Conservation (phyloP, 2,888 invertebrate genomes). For the Chloroclystis v-ata region DNA sequence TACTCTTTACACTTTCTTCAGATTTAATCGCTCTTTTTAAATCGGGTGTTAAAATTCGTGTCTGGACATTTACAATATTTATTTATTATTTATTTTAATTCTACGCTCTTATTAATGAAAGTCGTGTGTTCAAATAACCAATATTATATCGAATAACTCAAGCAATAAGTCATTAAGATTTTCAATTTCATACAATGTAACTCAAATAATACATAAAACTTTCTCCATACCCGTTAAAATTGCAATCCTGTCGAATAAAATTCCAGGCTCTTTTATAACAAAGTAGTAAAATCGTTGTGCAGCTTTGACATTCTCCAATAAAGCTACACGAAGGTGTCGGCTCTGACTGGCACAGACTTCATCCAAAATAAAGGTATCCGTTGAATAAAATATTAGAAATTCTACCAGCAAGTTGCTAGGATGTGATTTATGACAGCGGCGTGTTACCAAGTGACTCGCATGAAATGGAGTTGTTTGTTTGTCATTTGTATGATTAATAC, state of each 20-base stretch:
- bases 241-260: not conserved
- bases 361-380: constrained; percentile 30
- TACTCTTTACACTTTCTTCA: too few relatives aligned
- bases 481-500: constrained; percentile 56
- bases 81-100: too few relatives aligned
- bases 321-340: constrained; percentile 24
- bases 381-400: constrained; percentile 49
- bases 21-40: too few relatives aligned
- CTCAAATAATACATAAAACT: not conserved
- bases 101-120: too few relatives aligned
- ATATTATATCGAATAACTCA: too few relatives aligned
- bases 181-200: not conserved
- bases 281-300: not conserved
- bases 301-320: constrained; percentile 13
- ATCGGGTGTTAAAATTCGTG: too few relatives aligned
- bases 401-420: constrained; percentile 25
- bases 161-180: not conserved
- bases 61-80: too few relatives aligned
- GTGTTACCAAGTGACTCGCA: constrained; percentile 40
- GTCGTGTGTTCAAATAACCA: too few relatives aligned
- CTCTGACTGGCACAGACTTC: constrained; percentile 39
- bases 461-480: constrained; percentile 52
- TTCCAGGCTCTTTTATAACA: not conserved
- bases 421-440: constrained; percentile 50
- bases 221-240: not conserved